Percentiles rank a stretch among this genome's conserved stretches.
phyloP scores from a whole-genome alignment of 1,140 invertebrate genomes.

The Cryptotermes secundus region DNA sequence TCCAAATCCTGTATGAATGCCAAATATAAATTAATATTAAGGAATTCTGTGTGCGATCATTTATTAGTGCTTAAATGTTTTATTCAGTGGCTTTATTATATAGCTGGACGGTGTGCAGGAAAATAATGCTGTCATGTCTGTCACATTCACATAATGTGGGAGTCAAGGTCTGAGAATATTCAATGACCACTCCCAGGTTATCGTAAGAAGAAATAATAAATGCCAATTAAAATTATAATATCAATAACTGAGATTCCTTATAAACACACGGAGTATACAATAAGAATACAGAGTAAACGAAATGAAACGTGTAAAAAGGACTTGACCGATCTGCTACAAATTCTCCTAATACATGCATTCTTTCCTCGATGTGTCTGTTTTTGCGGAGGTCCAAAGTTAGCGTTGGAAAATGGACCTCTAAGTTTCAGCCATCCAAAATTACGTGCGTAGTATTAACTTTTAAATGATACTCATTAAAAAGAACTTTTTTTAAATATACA shows the following conservation, averaged over 20 bases:
- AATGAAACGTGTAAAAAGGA: not conserved
- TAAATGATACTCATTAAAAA: not conserved
- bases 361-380: not conserved
- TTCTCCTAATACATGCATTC: slow-evolving; percentile 5
- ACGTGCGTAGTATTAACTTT: not conserved
- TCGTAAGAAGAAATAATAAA: not conserved
- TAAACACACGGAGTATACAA: not conserved
- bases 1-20: not conserved
- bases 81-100: not conserved
- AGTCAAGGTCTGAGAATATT: not conserved
- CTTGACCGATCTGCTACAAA: not conserved
- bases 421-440: not conserved
- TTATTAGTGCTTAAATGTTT: not conserved
- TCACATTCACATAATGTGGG: not conserved
- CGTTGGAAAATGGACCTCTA: not conserved
- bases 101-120: not conserved
- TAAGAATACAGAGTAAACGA: not conserved
- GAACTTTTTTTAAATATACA: not conserved
- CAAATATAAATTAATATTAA: not conserved
- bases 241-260: not conserved
- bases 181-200: not conserved
- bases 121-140: not conserved
- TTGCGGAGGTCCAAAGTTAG: not conserved
- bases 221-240: not conserved
- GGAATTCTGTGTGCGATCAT: not conserved